A percentile compares a stretch with the other conserved stretches of the same genome.
phyloP scores from a whole-genome alignment of 2,888 invertebrate genomes.

The Idaea biselata region DNA sequence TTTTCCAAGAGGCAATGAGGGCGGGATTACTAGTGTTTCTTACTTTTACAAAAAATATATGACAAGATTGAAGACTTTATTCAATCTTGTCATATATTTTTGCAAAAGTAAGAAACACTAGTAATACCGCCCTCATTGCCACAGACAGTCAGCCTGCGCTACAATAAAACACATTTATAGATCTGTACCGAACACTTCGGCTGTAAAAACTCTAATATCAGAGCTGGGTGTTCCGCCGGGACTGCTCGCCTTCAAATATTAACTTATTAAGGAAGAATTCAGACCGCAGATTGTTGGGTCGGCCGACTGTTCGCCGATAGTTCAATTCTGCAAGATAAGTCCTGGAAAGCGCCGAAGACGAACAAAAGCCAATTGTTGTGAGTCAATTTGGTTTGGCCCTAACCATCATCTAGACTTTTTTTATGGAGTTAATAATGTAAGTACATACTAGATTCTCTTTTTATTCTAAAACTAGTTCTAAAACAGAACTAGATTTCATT shows the following conservation, averaged over 20 bases:
- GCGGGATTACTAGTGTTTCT: neutral
- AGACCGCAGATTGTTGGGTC: neutral
- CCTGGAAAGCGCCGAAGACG: too few relatives aligned
- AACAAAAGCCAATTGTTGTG: too few relatives aligned
- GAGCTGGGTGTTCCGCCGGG: slow-evolving; percentile 7
- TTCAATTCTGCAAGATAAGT: neutral
- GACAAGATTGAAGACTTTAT: too few relatives aligned
- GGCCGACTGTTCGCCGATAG: neutral
- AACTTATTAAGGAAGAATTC: neutral
- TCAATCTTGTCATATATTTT: too few relatives aligned
- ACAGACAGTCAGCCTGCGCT: slow-evolving; percentile 29
- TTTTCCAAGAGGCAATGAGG: neutral
- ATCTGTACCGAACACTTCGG: slow-evolving; percentile 24
- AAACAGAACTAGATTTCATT: too few relatives aligned
- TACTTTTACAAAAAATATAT: too few relatives aligned
- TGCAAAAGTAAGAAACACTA: neutral
- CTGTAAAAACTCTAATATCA: slow-evolving; percentile 30
- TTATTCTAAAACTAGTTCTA: too few relatives aligned
- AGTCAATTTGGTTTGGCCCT: too few relatives aligned
- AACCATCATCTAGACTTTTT: too few relatives aligned
- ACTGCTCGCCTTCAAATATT: neutral
- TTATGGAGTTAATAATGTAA: too few relatives aligned
- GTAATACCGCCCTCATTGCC: neutral
- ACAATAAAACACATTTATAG: slow-evolving; percentile 43
- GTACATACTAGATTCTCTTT: too few relatives aligned